phyloP scores from a whole-genome alignment of 2,113 vertebrate species.

The Notarius lentiginosus region DNA sequence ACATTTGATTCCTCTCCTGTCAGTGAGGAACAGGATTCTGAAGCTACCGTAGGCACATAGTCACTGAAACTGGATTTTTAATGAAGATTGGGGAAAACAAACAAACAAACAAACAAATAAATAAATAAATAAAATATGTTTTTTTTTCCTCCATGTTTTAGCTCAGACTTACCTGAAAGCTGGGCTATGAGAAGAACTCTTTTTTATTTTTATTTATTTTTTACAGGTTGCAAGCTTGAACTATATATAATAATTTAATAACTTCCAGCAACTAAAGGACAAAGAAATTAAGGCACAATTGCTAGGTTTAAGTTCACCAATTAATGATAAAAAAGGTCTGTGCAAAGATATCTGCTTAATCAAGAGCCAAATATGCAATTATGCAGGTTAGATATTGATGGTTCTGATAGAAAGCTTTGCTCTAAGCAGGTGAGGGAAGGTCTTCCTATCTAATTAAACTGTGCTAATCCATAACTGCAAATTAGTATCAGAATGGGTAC shows the following conservation, averaged over 20 bases:
- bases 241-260: not conserved
- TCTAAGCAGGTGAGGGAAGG: constrained; percentile 36
- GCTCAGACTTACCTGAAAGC: not conserved
- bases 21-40: not conserved
- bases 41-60: not conserved
- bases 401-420: constrained; percentile 37
- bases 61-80: not conserved
- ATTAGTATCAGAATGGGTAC: constrained; percentile 1
- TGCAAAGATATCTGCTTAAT: constrained; percentile 4
- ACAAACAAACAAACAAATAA: too few relatives aligned
- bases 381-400: constrained; percentile 13
- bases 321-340: not conserved
- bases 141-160: too few relatives aligned
- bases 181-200: not conserved
- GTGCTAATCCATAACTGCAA: constrained; percentile 41
- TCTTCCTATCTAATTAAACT: constrained; percentile 43
- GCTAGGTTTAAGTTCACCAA: not conserved
- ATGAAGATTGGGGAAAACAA: too few relatives aligned
- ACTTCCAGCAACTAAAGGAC: not conserved
- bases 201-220: not conserved
- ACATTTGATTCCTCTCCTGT: not conserved
- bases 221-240: not conserved
- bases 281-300: not conserved
- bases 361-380: constrained; percentile 5
- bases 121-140: too few relatives aligned